phyloP scores from a whole-genome alignment of 2,113 vertebrate genomes.

The Gopherus evgoodei region DNA sequence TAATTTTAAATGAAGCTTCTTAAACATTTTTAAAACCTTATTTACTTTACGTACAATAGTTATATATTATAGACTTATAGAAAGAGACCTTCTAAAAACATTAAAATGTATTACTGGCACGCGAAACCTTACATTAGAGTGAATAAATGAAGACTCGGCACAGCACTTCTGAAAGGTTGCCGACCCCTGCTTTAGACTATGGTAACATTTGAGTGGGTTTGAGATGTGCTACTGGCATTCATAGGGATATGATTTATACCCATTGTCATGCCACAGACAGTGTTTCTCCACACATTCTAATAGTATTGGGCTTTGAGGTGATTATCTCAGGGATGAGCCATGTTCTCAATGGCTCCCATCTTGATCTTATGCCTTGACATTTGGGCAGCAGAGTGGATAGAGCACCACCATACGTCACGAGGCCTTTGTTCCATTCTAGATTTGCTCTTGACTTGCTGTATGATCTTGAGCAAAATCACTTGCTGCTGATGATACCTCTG shows the following conservation, averaged over 20 bases:
- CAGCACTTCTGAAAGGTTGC: too few species aligned
- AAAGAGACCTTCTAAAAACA: too few species aligned
- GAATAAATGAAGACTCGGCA: too few species aligned
- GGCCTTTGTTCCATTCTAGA: not conserved
- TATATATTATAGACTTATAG: too few species aligned
- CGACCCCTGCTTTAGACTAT: not conserved
- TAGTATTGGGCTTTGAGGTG: not conserved
- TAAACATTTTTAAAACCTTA: too few species aligned
- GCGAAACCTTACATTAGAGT: too few species aligned
- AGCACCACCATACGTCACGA: rapidly evolving
- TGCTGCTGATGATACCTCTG: not conserved
- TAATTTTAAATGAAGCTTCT: too few species aligned
- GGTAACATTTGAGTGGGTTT: not conserved
- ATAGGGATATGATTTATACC: not conserved
- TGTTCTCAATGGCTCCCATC: not conserved
- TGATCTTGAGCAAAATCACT: not conserved
- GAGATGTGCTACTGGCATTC: rapidly evolving
- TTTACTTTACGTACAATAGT: too few species aligned
- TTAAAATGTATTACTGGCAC: too few species aligned
- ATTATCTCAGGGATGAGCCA: not conserved
- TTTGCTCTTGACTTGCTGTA: not conserved
- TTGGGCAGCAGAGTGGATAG: not conserved
- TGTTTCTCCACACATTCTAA: not conserved
- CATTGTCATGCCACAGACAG: not conserved
- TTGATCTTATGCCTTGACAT: not conserved